Percentiles rank a stretch among this genome's conserved stretches.
Evolutionary conservation across 2,888 invertebrate genomes (phyloP).

Genomic region (Eupithecia subfuscata): DNA sequence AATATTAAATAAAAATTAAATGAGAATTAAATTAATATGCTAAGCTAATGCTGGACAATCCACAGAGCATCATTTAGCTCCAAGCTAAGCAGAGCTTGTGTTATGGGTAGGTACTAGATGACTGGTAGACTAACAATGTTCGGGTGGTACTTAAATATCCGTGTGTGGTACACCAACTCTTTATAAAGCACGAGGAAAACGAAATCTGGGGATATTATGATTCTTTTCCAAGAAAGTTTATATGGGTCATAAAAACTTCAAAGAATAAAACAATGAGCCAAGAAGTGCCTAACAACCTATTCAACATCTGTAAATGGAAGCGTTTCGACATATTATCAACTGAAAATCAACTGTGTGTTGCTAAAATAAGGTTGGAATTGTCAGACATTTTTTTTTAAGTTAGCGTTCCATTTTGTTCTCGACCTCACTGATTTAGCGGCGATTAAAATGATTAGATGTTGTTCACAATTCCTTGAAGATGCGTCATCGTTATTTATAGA

Average conservation of each 20-base stretch:
- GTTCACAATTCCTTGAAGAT: conserved; percentile 43
- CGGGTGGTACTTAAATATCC: not conserved
- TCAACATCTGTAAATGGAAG: conserved; percentile 25
- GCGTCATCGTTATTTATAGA: conserved; percentile 51
- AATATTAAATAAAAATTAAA: too few relatives aligned
- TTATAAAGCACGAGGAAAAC: conserved; percentile 4
- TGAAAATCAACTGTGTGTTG: conserved; percentile 17
- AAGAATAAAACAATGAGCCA: conserved; percentile 35
- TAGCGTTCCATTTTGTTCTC: conserved; percentile 21
- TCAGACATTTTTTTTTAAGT: not conserved
- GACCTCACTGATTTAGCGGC: conserved; percentile 45
- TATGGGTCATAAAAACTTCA: conserved; percentile 36
- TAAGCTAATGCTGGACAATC: too few relatives aligned
- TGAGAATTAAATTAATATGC: too few relatives aligned
- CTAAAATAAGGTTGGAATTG: conserved; percentile 14
- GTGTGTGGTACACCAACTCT: conserved; percentile 6
- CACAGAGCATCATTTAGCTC: not conserved
- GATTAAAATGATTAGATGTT: conserved; percentile 45
- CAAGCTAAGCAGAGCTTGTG: not conserved
- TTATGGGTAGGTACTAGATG: not conserved
- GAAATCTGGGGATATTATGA: not conserved
- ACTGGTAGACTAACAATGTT: not conserved
- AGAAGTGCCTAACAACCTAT: conserved; percentile 7
- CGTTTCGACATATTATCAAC: conserved; percentile 1
- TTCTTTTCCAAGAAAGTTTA: conserved; percentile 32